These are phyloP conservation scores for Euphysa ruthae DNA, from an alignment of 30 jellyfish, hydroid and myxozoan species.

Conservation along the genomic window DNA sequence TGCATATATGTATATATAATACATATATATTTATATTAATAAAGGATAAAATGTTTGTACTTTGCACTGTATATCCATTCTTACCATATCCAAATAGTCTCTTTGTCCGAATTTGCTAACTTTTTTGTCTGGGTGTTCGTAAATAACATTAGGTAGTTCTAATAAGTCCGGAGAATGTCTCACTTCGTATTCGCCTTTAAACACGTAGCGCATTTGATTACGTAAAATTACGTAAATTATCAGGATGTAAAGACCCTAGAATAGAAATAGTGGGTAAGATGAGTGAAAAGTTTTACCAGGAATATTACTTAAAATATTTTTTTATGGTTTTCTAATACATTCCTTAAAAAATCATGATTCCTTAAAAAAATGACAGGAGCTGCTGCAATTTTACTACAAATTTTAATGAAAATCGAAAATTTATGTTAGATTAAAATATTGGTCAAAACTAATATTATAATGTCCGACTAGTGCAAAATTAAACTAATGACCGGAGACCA, in stretches of 20 bases:
- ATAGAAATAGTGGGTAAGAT: not conserved
- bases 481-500: too few relatives aligned
- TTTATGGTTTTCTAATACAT: not conserved
- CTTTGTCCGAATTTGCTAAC: not conserved
- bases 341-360: not conserved
- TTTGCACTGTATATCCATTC: not conserved
- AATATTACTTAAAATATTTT: not conserved
- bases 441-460: too few relatives aligned
- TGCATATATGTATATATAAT: too few relatives aligned
- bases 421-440: too few relatives aligned
- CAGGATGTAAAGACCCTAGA: conserved; percentile 79
- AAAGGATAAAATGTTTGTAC: too few relatives aligned
- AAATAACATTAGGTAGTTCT: conserved; percentile 9
- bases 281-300: too few relatives aligned
- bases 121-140: not conserved
- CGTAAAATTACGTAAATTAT: conserved; percentile 64
- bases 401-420: not conserved
- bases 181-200: conserved; percentile 38
- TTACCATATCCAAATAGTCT: not conserved
- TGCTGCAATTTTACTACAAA: not conserved
- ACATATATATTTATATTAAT: too few relatives aligned
- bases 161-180: conserved; percentile 12
- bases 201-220: conserved; percentile 54
- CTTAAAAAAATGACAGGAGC: not conserved
- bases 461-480: too few relatives aligned